phyloP scores from a whole-genome alignment of 37 sponge, comb jelly and placozoan species.

The Spongilla lacustris region DNA sequence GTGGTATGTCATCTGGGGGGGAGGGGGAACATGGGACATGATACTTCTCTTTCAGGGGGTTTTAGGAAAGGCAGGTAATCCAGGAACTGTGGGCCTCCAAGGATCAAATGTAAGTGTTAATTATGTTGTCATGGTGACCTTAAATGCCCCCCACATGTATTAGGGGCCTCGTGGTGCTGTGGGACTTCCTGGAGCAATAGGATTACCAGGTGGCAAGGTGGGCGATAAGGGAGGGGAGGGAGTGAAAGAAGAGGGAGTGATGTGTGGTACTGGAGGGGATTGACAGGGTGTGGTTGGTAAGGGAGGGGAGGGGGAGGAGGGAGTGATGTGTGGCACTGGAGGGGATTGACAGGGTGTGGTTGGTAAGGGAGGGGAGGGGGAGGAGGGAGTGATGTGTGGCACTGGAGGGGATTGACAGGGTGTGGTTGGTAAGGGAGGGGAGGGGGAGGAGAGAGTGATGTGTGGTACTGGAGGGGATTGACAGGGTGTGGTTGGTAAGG shows the following conservation, averaged over 20 bases:
- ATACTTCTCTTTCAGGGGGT: conserved; percentile 29
- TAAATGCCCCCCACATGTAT: not conserved
- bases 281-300: not conserved
- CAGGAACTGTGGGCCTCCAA: conserved; percentile 44
- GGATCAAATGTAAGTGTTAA: conserved; percentile 39
- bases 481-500: not conserved
- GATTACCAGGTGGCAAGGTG: not conserved
- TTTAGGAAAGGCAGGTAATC: conserved; percentile 31
- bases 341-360: conserved; percentile 11
- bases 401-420: not conserved
- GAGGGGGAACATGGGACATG: conserved; percentile 14
- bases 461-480: not conserved
- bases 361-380: not conserved
- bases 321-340: not conserved
- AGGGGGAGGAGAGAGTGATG: not conserved
- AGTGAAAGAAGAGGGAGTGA: not conserved
- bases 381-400: not conserved
- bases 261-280: not conserved
- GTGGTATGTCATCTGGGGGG: conserved; percentile 18
- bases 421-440: not conserved
- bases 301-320: not conserved
- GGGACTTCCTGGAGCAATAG: conserved; percentile 24
- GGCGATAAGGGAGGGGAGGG: not conserved
- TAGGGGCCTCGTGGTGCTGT: conserved; percentile 6
- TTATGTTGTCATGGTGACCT: not conserved